Conservation (phyloP, 1,140 invertebrate species). For the Heliconius himera region DNA sequence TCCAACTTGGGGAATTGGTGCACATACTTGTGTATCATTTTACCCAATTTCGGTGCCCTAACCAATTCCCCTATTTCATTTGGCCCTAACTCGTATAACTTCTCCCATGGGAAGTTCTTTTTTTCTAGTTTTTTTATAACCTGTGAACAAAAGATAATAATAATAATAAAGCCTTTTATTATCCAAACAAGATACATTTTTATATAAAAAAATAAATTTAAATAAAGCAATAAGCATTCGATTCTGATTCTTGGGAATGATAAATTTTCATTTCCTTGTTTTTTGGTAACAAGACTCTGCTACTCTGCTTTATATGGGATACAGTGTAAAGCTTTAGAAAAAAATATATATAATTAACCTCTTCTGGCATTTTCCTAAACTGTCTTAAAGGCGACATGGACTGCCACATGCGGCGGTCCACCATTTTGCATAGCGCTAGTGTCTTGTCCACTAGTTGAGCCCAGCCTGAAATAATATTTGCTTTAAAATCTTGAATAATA, state of each 20-base stretch:
- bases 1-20: constrained; percentile 98
- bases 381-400: constrained; percentile 99
- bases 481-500: background rate
- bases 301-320: too few species aligned
- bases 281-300: too few species aligned
- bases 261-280: too few species aligned
- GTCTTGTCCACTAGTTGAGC: constrained; percentile 98
- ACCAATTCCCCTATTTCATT: constrained; percentile 99
- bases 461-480: constrained; percentile 89
- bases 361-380: constrained; percentile 98
- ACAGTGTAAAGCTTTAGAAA: too few species aligned
- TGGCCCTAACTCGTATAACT: constrained; percentile 97
- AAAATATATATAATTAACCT: constrained; percentile 81
- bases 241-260: too few species aligned
- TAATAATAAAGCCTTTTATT: background rate
- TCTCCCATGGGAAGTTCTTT: constrained; percentile 97
- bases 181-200: too few species aligned
- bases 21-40: constrained; percentile 98
- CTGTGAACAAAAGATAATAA: constrained; percentile 40
- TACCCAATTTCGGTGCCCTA: constrained; percentile 97
- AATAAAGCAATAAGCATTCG: too few species aligned
- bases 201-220: too few species aligned
- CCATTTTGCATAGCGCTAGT: constrained; percentile 98
- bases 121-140: constrained; percentile 99
- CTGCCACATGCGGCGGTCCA: constrained; percentile 99